Base-by-base conservation (phyloP, 2,797 vertebrate genomes). In the Pseudochirops cupreus region DNA sequence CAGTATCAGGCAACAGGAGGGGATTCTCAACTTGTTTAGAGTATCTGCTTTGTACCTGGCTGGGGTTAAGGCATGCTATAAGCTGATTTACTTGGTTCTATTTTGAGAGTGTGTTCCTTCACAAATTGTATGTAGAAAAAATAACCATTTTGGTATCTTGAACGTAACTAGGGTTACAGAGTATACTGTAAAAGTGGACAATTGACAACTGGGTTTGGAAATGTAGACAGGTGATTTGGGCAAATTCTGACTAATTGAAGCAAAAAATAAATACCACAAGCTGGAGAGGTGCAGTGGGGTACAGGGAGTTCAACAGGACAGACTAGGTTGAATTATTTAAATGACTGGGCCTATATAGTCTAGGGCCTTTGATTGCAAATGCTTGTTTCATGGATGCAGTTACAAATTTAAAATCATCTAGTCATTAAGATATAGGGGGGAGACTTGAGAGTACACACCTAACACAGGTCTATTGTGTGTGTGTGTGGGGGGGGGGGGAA, bases 21-120 rank as follows among this genome's bases (percentile, higher is more conserved):
- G 39, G 21, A 87, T 24, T 82, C 39, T 82, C 9, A 82, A 82
- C 74, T 50, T 87, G 74, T 10, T 87, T 87, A 50, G 39, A 87
- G 39, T 31, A 90, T 39, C 93, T 95, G 56, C 55, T 93, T 89
- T 29, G 56, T n/a, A 93, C 91, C 96, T 91, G 91, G 95, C 92
- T 74, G 24, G 55, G 53, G 94, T 92, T 92, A 59, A 94, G 56
- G 56, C 33, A 93, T 26, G 53, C 21, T 28, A 46, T 91, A 96
- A 95, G 3, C 28, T 82, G 46, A 4, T 52, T 95, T 92, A 57
- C 92, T 93, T 87, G 52, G 91, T 92, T n/a, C 7, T 62, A 87
- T 24, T 11, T 28, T 89, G 91, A 94, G 50, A 96, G 90, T 87
- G 74, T 90, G 95, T 96, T 56, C 50, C 53, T 91, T 31, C n/a